Evolutionary conservation across 1,140 invertebrate genomes (phyloP).

Genomic region (Ostrea edulis): DNA sequence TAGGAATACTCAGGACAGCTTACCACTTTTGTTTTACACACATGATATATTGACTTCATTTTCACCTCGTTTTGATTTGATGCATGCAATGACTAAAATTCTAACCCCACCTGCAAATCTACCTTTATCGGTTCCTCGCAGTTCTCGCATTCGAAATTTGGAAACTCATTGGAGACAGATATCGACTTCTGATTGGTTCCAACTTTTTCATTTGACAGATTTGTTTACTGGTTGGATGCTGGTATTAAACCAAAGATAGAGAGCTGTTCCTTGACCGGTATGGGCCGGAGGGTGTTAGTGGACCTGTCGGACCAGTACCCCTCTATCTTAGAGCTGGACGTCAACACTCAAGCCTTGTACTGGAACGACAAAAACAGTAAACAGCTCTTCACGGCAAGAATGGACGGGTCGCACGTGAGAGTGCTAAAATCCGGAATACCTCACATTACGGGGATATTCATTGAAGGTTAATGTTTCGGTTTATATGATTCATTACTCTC

Average conservation of each 20-base stretch:
- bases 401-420: conserved; percentile 15
- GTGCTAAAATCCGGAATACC: background rate
- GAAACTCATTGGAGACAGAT: too few species aligned
- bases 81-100: too few species aligned
- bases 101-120: background rate
- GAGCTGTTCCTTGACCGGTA: conserved; percentile 25
- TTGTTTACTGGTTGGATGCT: conserved; percentile 16
- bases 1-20: too few species aligned
- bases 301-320: background rate
- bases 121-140: background rate
- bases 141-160: too few species aligned
- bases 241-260: conserved; percentile 23
- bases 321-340: background rate
- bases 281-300: background rate
- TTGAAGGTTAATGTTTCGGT: background rate
- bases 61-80: too few species aligned
- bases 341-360: background rate
- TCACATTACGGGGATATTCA: background rate
- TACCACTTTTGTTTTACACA: too few species aligned
- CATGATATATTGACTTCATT: too few species aligned
- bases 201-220: background rate
- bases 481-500: too few species aligned
- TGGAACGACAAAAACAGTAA: conserved; percentile 33
- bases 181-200: too few species aligned
- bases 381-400: conserved; percentile 11